Base-by-base conservation (phyloP, 1,140 invertebrate species). In the Heliconius congener region DNA sequence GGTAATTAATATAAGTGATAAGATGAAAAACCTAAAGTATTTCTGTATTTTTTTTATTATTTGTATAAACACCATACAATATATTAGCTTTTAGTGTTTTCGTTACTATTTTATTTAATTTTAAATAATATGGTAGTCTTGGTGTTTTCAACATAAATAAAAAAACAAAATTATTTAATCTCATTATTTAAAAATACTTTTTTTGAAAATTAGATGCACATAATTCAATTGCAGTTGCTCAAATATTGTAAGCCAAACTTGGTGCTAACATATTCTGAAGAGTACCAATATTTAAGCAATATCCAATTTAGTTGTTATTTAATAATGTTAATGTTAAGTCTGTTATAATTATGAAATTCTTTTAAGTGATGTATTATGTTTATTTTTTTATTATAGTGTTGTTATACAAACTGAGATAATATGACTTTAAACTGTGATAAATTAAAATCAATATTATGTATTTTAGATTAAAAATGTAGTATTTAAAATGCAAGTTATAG, bases 11-110 rank as follows among this genome's bases (percentile, higher is more conserved):
- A 23, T 13, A n/a, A 71, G 71, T 72, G 13, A 39, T 72, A 72
- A 72, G 27, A 66, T 30, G 13, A 72, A 72, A 72, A 19, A 39
- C 30, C n/a, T 39, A 39, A 57, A 72, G 37, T 72, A 39, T 37
- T 72, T 72, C 71, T 72, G 37, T 72, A 72, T 72, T 42, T 42
- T 30, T 72, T 72, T 72, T 66, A 57, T 52, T 60, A 60, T 66
- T 60, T 30, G 27, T 66, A 66, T 30, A 66, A 66, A 66, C 60
- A 66, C 23, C 23, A 66, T 27, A 66, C n/a, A 27, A 66, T 66
- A 30, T 66, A 66, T 66, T 66, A 27, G 60, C 3, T 16, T 27
- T 13, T 16, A 66, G n/a, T 30, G 1, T 57, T 30, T 66, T 16
- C 8, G 16, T 66, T n/a, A 57, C 55, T 8, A 23, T 57, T 57